Percentiles rank a stretch among this genome's conserved stretches.
Evolutionary conservation across 2,113 vertebrate genomes (phyloP).

Genomic region (Pan paniscus): DNA sequence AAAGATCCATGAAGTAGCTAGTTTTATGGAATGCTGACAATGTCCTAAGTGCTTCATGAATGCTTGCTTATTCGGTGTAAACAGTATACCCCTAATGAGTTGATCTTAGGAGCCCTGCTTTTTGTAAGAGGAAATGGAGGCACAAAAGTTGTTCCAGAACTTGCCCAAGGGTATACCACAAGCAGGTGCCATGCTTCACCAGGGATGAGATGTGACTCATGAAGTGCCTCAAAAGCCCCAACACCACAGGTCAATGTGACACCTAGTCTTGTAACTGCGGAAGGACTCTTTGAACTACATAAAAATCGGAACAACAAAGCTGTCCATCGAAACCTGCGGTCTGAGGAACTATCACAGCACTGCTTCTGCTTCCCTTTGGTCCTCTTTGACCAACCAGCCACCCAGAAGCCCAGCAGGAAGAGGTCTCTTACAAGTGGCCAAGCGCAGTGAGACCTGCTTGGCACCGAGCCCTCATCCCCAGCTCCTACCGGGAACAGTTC

Average conservation of each 20-base stretch:
- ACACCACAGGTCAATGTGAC: not conserved
- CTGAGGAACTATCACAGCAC: not conserved
- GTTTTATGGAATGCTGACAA: not conserved
- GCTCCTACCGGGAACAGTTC: too few relatives aligned
- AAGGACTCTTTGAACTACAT: not conserved
- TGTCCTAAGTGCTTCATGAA: not conserved
- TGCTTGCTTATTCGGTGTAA: not conserved
- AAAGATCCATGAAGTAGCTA: not conserved
- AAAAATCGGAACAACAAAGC: not conserved
- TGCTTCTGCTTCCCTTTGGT: not conserved
- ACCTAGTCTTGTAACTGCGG: too few relatives aligned
- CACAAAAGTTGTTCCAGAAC: not conserved
- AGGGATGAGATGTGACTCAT: not conserved
- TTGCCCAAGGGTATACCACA: not conserved
- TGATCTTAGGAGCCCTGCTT: not conserved
- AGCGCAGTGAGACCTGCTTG: not conserved
- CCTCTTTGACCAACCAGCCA: not conserved
- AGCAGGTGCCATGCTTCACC: not conserved
- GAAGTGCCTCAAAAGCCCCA: not conserved
- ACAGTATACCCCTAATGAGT: not conserved
- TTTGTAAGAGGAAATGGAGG: not conserved
- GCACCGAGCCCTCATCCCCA: not conserved
- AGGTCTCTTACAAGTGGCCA: not conserved
- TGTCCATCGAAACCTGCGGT: not conserved
- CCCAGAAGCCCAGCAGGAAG: not conserved